Base-by-base conservation (phyloP, 2,888 invertebrate genomes). In the Spatulosminthurus flaviceps region DNA sequence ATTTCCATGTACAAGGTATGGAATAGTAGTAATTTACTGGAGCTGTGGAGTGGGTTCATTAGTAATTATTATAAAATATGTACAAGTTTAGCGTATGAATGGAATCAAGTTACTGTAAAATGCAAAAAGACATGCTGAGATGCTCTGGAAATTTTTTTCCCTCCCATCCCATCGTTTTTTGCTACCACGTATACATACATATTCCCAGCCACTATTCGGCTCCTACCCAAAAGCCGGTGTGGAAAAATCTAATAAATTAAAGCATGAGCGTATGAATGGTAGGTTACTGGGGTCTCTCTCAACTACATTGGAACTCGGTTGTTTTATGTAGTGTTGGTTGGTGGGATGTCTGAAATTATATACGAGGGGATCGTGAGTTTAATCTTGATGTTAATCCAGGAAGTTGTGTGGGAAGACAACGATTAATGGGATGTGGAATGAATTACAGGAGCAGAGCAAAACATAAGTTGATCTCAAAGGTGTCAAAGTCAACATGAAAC, bases 371-470 rank as follows among this genome's bases (percentile, higher is more conserved):
- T n/a, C 28, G 29, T n/a, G 71, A 41, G 41, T 71, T 71, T 71
- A 71, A 71, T 71, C 71, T 71, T 42, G 71, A 71, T 71, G 71
- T 29, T 69, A 69, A 71, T 71, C 71, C 42, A 71, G 71, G 42
- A 42, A 71, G 71, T 71, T 71, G 71, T 71, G 42, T 71, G 71
- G 71, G 42, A 42, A 71, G 71, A 42, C 71, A 71, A 42, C 42
- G 71, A 71, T 71, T 71, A 71, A 71, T 71, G 71, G 24, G 71
- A 71, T 41, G 7, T 29, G 41, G 41, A 71, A 71, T 71, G 71
- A 71, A 41, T 71, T 71, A 41, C 29, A 71, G 24, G 13, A 42
- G 11, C 41, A 71, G 21, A 71, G 13, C 22, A 71, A 19, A 69
- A 42, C 71, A 71, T 22, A 71, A 34, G 21, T 42, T 42, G 42